Percentiles rank a stretch among this genome's conserved stretches.
Evolutionary conservation across 23 tunicate genomes (phyloP).

Genomic region (Halocynthia aurantium): DNA sequence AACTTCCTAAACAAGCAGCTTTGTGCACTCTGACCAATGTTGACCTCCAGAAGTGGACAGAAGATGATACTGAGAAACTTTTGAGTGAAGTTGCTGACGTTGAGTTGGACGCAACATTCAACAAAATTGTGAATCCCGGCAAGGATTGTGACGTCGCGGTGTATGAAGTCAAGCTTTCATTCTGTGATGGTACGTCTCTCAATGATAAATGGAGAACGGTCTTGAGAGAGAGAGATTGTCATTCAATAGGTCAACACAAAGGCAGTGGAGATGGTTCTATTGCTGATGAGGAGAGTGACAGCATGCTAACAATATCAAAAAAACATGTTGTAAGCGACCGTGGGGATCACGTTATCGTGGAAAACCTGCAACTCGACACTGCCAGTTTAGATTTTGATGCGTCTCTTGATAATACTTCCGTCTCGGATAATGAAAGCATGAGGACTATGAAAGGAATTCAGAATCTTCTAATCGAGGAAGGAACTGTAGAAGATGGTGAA

Average conservation of each 20-base stretch:
- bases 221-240: background rate
- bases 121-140: background rate
- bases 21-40: conserved; percentile 39
- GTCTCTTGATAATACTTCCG: background rate
- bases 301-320: background rate
- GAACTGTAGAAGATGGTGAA: conserved; percentile 16
- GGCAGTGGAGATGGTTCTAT: background rate
- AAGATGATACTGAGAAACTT: conserved; percentile 35
- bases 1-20: conserved; percentile 55
- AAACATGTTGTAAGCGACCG: conserved; percentile 17
- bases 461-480: background rate
- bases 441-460: background rate
- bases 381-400: conserved; percentile 9
- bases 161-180: conserved; percentile 44
- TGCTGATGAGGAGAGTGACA: too few species aligned
- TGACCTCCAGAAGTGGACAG: conserved; percentile 30
- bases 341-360: conserved; percentile 28
- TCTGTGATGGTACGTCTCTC: conserved; percentile 50
- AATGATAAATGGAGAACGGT: conserved; percentile 47
- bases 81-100: conserved; percentile 36
- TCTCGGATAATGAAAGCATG: background rate
- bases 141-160: background rate
- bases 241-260: background rate
- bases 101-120: conserved; percentile 45
- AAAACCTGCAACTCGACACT: conserved; percentile 5